Evolutionary conservation across 2,797 vertebrate genomes (phyloP), one percentile per base, ranked within the genome.

Genomic region (Mallotus villosus): DNA sequence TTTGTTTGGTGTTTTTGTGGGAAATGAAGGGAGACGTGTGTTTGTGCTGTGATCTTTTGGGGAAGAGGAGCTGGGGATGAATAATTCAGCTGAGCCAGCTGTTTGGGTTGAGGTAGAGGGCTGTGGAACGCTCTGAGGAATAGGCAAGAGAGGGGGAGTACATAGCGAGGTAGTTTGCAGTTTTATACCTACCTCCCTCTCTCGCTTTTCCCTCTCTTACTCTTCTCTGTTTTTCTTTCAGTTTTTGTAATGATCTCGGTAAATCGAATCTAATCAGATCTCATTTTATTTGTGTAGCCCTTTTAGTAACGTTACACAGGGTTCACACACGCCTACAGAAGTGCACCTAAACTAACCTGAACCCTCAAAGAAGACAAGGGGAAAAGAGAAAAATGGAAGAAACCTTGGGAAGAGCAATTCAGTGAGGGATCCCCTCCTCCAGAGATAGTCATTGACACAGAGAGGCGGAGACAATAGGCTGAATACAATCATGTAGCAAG

Each of bases 11-110:
- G 17, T n/a, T 55, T 55, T 24, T 60, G 58, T 24, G 22, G 22
- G 17, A 61, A 68, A 63, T 71, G 34, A 78, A 78, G 83, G 71
- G 70, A 81, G 79, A 74, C 61, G 64, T 74, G 34, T 53, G 46
- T 61, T 58, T 58, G 55, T 51, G 66, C 75, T 81, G 74, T 67
- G 80, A 80, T 74, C 71, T 85, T 81, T 71, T 32, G 70, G 68
- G 74, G 67, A 78, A 79, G 51, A 55, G 19, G 68, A 67, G 77
- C 72, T 80, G 74, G 78, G 78, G 80, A 74, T 76, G 78, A 53
- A 80, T 75, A 22, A 27, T 73, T 67, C 34, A 64, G 76, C 46
- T 57, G 53, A 61, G 74, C 77, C 77, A 76, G 79, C 78, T 85
- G 83, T 70, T 69, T 17, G 64, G 75, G 68, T 67, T 34, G 70